Base-by-base conservation (phyloP, 2,797 vertebrate species). In the Eptatretus atami region DNA sequence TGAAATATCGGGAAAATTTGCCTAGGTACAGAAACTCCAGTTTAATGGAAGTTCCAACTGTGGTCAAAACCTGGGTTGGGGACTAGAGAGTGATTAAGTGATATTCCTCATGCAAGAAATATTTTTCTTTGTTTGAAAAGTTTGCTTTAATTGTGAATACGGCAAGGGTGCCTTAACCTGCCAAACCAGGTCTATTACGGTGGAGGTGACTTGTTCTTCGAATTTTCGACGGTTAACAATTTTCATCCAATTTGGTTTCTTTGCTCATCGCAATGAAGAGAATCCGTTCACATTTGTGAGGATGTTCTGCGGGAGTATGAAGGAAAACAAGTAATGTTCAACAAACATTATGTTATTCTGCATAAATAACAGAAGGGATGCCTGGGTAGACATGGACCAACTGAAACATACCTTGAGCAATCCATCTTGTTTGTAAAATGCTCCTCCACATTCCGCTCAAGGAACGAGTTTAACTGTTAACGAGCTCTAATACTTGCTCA, bases 271-370 rank as follows among this genome's bases (percentile, higher is more conserved):
- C 71, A 0, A 96, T 96, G 63, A n/a, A 96, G 79, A 1, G 82
- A 83, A 69, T 94, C 86, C 0, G 84, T n/a, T 88, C 74, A 95
- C 81, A 67, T 96, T 86, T 52, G 81, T 76, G 60, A 94, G 81
- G 64, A 81, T 74, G 54, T 77, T 73, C 90, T 96, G 70, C 57
- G 73, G 66, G 6, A 64, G 54, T 31, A n/a, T n/a, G n/a, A 31
- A 31, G 31, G 3, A 31, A 6, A 3, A 31, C 6, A 31, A 6
- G 3, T 3, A 31, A 3, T 3, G 31, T 31, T 31, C 3, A 31
- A 31, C 6, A 31, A 31, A 31, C 31, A 3, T 31, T 31, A 6
- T 6, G 6, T 31, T 31, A 31, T 31, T 3, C 3, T 31, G 31
- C 31, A 6, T 6, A 31, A 31, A 3, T 31, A 31, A 31, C 6